Evolutionary conservation across 2,888 invertebrate genomes (phyloP), one percentile per base, ranked within the genome.

Genomic region (Pandemis cinnamomeana): DNA sequence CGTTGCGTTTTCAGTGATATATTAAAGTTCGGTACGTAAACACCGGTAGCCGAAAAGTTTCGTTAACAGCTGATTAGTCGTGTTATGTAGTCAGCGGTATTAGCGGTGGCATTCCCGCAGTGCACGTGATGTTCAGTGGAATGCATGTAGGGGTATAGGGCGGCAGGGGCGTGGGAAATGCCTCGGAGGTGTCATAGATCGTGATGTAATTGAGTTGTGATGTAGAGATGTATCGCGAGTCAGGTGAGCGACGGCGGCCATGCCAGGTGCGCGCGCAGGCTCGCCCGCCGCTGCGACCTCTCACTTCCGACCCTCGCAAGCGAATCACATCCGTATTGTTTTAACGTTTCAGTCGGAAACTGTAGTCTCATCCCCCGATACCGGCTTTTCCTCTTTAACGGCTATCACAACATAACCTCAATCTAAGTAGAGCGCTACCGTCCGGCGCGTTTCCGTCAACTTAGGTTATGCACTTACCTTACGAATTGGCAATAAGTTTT

Each of bases 321-420:
- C 89, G 85, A 92, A 86, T 90, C 83, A 87, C 85, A 85, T 82
- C 87, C 89, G 87, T 93, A 92, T 86, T 80, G 74, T 82, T 80
- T 81, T 80, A 78, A 80, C 77, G 78, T 82, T 89, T 91, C 84
- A 87, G 91, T 87, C 80, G 79, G 75, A 84, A 85, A 86, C 90
- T 82, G 82, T 79, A 81, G 77, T 81, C 77, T 77, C 77, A 79
- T 79, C 77, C 81, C 81, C 81, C 78, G 78, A 81, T 81, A 82
- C 89, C 91, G 91, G 90, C 89, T 89, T 91, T 87, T 89, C 83
- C 84, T 83, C 84, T 86, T 74, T 87, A 91, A 91, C 88, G 88
- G 89, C 88, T 89, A 92, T 92, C 91, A 94, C 91, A 94, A 94
- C 93, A 94, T 94, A 94, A 93, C 94, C 94, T 93, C 91, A 91